phyloP scores from a whole-genome alignment of 2,888 invertebrate genomes.

The Syrphus vitripennis region DNA sequence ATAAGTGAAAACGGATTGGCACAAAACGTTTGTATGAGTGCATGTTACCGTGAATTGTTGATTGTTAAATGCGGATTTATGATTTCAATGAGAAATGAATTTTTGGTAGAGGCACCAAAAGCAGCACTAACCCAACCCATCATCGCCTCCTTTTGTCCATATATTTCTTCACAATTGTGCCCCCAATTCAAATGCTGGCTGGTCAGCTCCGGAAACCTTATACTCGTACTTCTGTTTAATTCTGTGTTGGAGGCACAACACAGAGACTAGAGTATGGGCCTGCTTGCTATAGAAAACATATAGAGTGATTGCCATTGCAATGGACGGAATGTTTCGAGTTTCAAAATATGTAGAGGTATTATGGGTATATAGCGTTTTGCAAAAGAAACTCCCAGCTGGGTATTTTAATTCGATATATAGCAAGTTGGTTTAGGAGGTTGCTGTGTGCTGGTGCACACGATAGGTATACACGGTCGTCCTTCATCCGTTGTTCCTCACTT shows the following conservation, averaged over 20 bases:
- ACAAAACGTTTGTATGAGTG: conserved; percentile 59
- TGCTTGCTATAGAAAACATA: background rate
- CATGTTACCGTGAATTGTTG: conserved; percentile 74
- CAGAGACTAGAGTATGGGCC: background rate
- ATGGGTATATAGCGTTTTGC: conserved; percentile 35
- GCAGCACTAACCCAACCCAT: background rate
- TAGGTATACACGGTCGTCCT: background rate
- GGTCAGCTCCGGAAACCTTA: conserved; percentile 49
- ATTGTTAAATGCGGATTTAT: conserved; percentile 73
- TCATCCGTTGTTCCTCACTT: background rate
- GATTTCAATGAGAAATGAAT: conserved; percentile 71
- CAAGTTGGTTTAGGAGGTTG: conserved; percentile 21
- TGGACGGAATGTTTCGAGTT: conserved; percentile 56
- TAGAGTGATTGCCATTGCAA: conserved; percentile 15
- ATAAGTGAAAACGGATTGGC: conserved; percentile 9
- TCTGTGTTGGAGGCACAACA: background rate
- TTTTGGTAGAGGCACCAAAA: conserved; percentile 20
- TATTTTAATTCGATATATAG: conserved; percentile 54
- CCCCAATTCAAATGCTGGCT: background rate
- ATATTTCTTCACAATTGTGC: background rate
- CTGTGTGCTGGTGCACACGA: background rate
- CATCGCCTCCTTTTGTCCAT: background rate
- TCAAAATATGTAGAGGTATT: conserved; percentile 49
- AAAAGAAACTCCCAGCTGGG: conserved; percentile 39
- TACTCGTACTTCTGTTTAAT: conserved; percentile 7